These are phyloP conservation scores for Dasypogon diadema DNA, from an alignment of 2,888 invertebrate genomes.

Conservation along the genomic window DNA sequence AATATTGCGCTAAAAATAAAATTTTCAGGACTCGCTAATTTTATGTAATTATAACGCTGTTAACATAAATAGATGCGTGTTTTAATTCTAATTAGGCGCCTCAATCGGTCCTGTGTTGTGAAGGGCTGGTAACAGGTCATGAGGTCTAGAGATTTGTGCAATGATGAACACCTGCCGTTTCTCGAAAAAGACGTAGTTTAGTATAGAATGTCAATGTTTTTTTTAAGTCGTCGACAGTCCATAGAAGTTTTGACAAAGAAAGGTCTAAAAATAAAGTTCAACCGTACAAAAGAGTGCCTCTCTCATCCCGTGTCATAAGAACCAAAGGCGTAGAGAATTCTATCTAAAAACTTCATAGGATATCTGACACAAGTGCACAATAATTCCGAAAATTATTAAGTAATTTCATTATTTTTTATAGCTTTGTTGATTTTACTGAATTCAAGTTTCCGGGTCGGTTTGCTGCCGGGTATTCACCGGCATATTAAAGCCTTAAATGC, in stretches of 20 bases:
- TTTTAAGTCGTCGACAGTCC: neutral
- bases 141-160: too few species aligned
- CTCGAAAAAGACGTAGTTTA: neutral
- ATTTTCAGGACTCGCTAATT: constrained; percentile 48
- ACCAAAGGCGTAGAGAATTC: neutral
- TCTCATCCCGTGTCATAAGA: constrained; percentile 3
- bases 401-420: too few species aligned
- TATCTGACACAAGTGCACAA: constrained; percentile 27
- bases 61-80: constrained; percentile 36
- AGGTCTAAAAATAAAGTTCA: constrained; percentile 31
- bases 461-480: too few species aligned
- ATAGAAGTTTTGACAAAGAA: constrained; percentile 10
- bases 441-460: too few species aligned
- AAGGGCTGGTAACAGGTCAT: too few species aligned
- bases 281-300: neutral
- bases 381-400: too few species aligned
- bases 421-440: too few species aligned
- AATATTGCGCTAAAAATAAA: constrained; percentile 38
- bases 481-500: too few species aligned
- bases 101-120: neutral
- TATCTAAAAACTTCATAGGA: constrained; percentile 23
- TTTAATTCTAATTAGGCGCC: constrained; percentile 37
- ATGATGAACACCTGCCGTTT: neutral
- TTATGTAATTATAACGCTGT: constrained; percentile 41
- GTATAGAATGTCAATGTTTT: constrained; percentile 34